Evolutionary conservation across 2,113 vertebrate genomes (phyloP), one percentile per base, ranked within the genome.

Genomic region (Mystacornis crossleyi): DNA sequence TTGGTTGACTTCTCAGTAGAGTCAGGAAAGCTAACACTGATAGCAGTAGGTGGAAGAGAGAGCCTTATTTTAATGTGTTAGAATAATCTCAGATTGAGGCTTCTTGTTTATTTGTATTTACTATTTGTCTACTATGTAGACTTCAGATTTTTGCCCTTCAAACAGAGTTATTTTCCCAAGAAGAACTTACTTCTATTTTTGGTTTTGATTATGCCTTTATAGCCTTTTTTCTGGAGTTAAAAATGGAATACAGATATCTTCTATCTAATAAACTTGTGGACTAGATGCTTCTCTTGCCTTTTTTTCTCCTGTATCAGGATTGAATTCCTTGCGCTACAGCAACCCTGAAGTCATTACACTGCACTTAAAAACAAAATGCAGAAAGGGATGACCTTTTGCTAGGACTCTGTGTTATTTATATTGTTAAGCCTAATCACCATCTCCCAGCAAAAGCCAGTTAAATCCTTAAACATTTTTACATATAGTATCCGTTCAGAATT

Each of bases 261-360:
- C 18, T 50, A 19, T 58, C 48, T 89, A 75, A 77, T 69, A 53
- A 72, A 53, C 54, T 69, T 65, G 34, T 38, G 25, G 53, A 66
- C 36, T 40, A 65, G 33, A 50, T 89, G 65, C 65, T 73, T 89
- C 18, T 89, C 61, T 84, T 86, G 60, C 43, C 26, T 86, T 78
- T 89, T 93, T 93, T 61, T 53, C 36, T 81, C 4, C n/a, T 34
- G 26, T 81, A 38, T 40, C 61, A 65, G 71, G 70, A 82, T 75
- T 94, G 57, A 89, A 89, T 94, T 94, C 67, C 80, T 82, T 85
- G 54, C 11, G 34, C 53, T 89, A 34, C 81, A 90, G 60, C 89
- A 80, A 50, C 26, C 1, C 1, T 77, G 18, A 90, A 85, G 23
- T 85, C 70, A 43, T 93, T 90, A 72, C 47, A 8, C 62, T 87